These are phyloP conservation scores for Megalops cyprinoides DNA, from an alignment of 2,797 vertebrate genomes.

Conservation along the genomic window DNA sequence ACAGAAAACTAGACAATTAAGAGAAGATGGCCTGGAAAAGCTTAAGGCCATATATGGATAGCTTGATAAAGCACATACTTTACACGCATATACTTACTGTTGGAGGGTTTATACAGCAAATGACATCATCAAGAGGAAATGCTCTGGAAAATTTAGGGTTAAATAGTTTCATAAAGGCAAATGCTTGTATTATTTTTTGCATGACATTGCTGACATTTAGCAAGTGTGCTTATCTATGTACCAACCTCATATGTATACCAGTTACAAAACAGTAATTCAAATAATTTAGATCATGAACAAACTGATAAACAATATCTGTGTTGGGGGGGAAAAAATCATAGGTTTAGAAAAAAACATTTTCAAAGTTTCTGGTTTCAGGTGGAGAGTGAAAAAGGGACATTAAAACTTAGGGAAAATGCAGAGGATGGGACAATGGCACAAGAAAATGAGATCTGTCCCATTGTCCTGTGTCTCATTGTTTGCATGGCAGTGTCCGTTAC, in stretches of 20 bases:
- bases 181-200: not conserved
- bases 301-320: not conserved
- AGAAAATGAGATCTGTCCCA: too few species aligned
- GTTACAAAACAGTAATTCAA: not conserved
- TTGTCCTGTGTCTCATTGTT: not conserved
- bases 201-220: not conserved
- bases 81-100: too few species aligned
- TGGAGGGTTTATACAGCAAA: not conserved
- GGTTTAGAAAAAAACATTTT: not conserved
- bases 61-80: too few species aligned
- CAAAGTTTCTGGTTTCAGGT: not conserved
- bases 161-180: constrained; percentile 8
- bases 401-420: not conserved
- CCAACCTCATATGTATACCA: too few species aligned
- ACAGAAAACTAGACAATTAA: too few species aligned
- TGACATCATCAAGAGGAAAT: not conserved
- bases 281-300: not conserved
- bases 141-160: not conserved
- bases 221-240: not conserved
- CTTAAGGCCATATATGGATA: too few species aligned
- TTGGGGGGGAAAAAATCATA: not conserved
- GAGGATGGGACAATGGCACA: not conserved
- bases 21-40: too few species aligned
- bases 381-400: not conserved
- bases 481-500: not conserved